phyloP scores from a whole-genome alignment of 2,888 invertebrate species.

The Calliopum simillimum region DNA sequence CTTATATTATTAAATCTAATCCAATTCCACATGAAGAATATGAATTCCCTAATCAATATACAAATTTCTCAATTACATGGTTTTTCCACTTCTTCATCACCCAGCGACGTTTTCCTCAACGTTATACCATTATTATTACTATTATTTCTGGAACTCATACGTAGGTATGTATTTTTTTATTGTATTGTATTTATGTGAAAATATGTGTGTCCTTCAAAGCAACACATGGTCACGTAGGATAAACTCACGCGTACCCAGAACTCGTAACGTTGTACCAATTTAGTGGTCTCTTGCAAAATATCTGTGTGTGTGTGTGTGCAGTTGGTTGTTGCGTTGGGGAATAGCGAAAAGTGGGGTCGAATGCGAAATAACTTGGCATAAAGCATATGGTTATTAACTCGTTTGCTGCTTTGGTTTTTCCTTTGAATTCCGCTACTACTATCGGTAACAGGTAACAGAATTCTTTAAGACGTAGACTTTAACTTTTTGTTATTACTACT shows the following conservation, averaged over 20 bases:
- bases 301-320: no score
- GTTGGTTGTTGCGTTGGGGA: no score
- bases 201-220: not conserved
- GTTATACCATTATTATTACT: no score
- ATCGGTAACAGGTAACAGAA: no score
- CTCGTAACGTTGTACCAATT: not conserved
- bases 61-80: conserved; percentile 18
- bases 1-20: conserved; percentile 12
- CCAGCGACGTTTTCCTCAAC: no score
- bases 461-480: no score
- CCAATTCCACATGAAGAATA: not conserved
- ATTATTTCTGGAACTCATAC: no score
- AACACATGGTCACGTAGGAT: conserved; percentile 13
- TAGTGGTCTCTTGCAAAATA: no score
- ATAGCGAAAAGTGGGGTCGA: no score
- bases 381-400: conserved; percentile 31
- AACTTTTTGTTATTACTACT: no score
- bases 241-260: not conserved
- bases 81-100: not conserved
- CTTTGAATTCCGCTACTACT: no score
- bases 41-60: conserved; percentile 9
- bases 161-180: no score
- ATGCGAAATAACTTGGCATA: not conserved
- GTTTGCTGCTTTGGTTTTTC: conserved; percentile 1
- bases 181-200: not conserved